Conservation (phyloP, 2,888 invertebrate species). For the Diaphora mendica region DNA sequence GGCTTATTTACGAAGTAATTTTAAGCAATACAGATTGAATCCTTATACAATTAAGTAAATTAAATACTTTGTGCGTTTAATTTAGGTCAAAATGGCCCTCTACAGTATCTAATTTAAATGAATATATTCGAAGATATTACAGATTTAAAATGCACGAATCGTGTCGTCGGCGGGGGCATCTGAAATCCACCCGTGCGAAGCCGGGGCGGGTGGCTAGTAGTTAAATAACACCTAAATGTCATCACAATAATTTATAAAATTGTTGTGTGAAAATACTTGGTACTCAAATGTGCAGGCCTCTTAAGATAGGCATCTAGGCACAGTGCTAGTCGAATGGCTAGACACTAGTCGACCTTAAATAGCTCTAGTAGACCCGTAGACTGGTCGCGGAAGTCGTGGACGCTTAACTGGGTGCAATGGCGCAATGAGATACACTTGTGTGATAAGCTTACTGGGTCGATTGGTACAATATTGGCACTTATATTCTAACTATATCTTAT, state of each 20-base stretch:
- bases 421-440: conserved; percentile 4
- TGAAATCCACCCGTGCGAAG: too few relatives aligned
- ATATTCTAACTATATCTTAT: background rate
- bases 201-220: too few relatives aligned
- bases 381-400: conserved; percentile 10
- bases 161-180: too few relatives aligned
- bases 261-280: background rate
- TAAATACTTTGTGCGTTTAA: too few relatives aligned
- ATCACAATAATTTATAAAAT: background rate
- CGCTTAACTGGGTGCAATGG: conserved; percentile 2
- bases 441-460: conserved; percentile 7
- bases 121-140: too few relatives aligned
- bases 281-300: background rate
- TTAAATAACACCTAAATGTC: background rate
- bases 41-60: too few relatives aligned
- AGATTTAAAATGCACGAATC: too few relatives aligned
- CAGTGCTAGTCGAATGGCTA: conserved; percentile 1
- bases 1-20: too few relatives aligned
- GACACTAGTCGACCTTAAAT: conserved; percentile 17
- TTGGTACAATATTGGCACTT: conserved; percentile 1
- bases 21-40: too few relatives aligned
- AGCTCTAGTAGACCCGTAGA: conserved; percentile 3
- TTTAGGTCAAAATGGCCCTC: too few relatives aligned
- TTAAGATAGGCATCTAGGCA: background rate
- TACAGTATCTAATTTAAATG: too few relatives aligned